Conservation (phyloP, 2,888 invertebrate genomes). For the Dicyrtoma fusca region DNA sequence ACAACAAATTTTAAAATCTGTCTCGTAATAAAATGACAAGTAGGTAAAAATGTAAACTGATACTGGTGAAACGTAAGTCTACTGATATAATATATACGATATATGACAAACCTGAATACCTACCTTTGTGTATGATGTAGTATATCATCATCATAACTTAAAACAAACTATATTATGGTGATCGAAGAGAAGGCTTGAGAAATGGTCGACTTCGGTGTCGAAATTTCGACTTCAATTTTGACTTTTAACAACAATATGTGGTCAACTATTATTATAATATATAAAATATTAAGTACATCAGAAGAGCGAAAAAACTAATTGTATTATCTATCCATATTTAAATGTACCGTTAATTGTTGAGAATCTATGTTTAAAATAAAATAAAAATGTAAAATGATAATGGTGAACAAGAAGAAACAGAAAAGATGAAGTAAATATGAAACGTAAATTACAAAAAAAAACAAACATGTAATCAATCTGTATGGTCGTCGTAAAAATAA, state of each 20-base stretch:
- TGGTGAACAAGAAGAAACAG: too few relatives aligned
- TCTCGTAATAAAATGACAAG: background rate
- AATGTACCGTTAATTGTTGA: constrained; percentile 21
- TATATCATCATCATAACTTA: background rate
- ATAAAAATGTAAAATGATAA: too few relatives aligned
- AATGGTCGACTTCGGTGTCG: too few relatives aligned
- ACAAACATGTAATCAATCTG: background rate
- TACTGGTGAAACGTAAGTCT: background rate
- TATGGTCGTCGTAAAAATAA: constrained; percentile 4
- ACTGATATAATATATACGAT: background rate
- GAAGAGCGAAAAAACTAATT: background rate
- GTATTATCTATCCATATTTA: constrained; percentile 21
- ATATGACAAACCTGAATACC: background rate
- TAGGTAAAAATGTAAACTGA: background rate
- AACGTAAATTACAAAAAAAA: background rate
- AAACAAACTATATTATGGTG: background rate
- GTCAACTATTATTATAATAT: too few relatives aligned
- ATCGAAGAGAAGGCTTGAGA: background rate
- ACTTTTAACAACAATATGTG: too few relatives aligned
- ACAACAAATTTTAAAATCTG: too few relatives aligned
- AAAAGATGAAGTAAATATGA: too few relatives aligned
- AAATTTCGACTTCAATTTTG: too few relatives aligned
- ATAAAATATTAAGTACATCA: too few relatives aligned
- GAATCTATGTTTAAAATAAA: constrained; percentile 14
- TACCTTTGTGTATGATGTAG: background rate